These are phyloP conservation scores for Heteromurus nitidus DNA, from an alignment of 2,888 invertebrate species.

Conservation along the genomic window DNA sequence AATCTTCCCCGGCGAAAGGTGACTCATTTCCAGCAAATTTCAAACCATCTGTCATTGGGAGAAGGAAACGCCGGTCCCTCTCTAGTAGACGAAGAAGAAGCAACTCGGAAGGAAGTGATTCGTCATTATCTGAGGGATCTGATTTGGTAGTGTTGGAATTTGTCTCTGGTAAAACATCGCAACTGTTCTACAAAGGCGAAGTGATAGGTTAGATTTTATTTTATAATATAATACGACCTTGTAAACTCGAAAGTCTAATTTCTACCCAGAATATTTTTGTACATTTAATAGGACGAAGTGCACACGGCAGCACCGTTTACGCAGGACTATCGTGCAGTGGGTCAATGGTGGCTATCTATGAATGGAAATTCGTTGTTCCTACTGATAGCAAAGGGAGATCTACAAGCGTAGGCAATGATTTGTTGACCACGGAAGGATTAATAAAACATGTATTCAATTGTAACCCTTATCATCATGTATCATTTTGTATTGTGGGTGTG, in stretches of 20 bases:
- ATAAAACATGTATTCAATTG: constrained; percentile 64
- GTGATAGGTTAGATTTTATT: constrained; percentile 81
- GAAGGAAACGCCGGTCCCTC: constrained; percentile 60
- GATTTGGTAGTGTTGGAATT: constrained; percentile 79
- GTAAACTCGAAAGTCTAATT: too few species aligned
- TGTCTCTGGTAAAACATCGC: constrained; percentile 78
- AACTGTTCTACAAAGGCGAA: constrained; percentile 84
- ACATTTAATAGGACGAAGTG: constrained; percentile 81
- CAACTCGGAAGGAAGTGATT: constrained; percentile 79
- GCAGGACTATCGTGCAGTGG: constrained; percentile 84
- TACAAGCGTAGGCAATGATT: constrained; percentile 56
- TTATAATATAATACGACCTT: background rate
- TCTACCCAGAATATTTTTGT: too few species aligned
- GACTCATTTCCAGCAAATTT: constrained; percentile 31
- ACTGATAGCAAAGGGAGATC: constrained; percentile 65
- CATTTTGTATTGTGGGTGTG: background rate
- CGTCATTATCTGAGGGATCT: constrained; percentile 79
- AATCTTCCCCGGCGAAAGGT: constrained; percentile 61
- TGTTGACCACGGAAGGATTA: constrained; percentile 54
- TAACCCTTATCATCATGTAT: background rate
- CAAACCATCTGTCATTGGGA: background rate
- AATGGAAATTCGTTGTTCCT: constrained; percentile 80
- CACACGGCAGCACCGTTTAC: constrained; percentile 84
- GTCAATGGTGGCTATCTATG: constrained; percentile 83
- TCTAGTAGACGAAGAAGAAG: constrained; percentile 76